These are phyloP conservation scores for Poeciliopsis prolifica DNA, from an alignment of 2,113 vertebrate genomes.

Conservation along the genomic window DNA sequence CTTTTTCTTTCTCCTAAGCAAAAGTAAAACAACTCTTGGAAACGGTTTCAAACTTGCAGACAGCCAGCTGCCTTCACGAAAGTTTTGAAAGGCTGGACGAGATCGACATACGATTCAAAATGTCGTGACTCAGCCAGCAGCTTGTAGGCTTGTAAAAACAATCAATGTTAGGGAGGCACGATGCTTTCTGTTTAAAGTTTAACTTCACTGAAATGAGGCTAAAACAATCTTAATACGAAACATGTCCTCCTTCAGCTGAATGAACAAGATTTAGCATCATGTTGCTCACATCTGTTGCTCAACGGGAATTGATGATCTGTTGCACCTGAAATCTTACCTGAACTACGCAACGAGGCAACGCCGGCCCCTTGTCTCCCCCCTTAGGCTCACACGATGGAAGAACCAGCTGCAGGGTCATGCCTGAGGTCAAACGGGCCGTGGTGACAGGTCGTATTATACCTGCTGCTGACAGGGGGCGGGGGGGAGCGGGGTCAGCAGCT, in stretches of 20 bases:
- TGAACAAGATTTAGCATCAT: too few relatives aligned
- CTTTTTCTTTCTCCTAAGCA: background rate
- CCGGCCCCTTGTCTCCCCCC: background rate
- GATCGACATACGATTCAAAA: too few relatives aligned
- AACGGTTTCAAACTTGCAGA: too few relatives aligned
- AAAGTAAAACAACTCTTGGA: too few relatives aligned
- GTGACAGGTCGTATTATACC: slow-evolving; percentile 73
- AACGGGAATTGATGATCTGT: background rate
- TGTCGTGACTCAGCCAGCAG: too few relatives aligned
- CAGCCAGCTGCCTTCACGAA: too few relatives aligned
- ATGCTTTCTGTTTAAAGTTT: too few relatives aligned
- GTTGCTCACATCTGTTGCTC: too few relatives aligned
- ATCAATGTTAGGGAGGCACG: background rate
- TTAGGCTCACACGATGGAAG: slow-evolving; percentile 1
- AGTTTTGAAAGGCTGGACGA: too few relatives aligned
- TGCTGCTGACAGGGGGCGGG: slow-evolving; percentile 68
- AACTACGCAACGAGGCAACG: slow-evolving; percentile 7
- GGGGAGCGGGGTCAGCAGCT: slow-evolving; percentile 67
- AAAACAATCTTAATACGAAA: too few relatives aligned
- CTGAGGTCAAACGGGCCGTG: slow-evolving; percentile 52
- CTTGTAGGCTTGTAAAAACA: background rate
- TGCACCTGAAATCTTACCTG: slow-evolving; percentile 4
- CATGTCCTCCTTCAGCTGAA: too few relatives aligned
- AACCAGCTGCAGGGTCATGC: slow-evolving; percentile 54
- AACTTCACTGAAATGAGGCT: too few relatives aligned